phyloP scores from a whole-genome alignment of 2,888 invertebrate species.

The Lasioglossum calceatum region DNA sequence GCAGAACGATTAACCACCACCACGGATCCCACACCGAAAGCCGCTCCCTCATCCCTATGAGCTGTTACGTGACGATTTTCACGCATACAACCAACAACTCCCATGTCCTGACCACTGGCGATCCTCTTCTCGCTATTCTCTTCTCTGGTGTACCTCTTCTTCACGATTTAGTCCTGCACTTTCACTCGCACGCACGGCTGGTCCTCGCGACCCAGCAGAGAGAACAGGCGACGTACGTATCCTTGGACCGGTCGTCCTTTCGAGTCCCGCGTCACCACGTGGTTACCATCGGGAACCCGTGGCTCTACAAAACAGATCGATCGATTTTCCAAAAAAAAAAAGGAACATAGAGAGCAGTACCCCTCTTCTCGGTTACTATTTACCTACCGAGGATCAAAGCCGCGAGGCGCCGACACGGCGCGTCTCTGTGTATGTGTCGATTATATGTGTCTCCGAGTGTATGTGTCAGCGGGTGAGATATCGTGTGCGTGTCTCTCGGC shows the following conservation, averaged over 20 bases:
- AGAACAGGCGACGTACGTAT: not conserved
- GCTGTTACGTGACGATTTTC: conserved; percentile 74
- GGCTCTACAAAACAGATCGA: not conserved
- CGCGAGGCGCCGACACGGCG: conserved; percentile 12
- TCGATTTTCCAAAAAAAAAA: not conserved
- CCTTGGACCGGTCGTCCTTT: not conserved
- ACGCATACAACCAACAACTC: conserved; percentile 64
- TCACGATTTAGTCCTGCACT: not conserved
- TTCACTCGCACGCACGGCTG: not conserved
- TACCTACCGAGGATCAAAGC: conserved; percentile 50
- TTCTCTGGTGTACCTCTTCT: not conserved
- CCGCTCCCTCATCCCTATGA: conserved; percentile 78
- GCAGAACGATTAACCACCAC: conserved; percentile 68
- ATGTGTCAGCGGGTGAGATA: not conserved
- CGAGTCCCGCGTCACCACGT: conserved; percentile 3
- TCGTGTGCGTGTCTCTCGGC: not conserved
- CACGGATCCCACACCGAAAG: conserved; percentile 70
- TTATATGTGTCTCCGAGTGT: not conserved
- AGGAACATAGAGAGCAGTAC: not conserved
- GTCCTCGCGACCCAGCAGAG: not conserved
- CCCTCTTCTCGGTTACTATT: not conserved
- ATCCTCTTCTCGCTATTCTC: conserved; percentile 24
- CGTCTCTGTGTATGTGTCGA: not conserved
- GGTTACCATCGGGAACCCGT: not conserved
- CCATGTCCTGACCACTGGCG: conserved; percentile 63